A percentile compares a stretch with the other conserved stretches of the same genome.
Evolutionary conservation across 1,140 invertebrate species (phyloP).

Genomic region (Drosophila parvula): DNA sequence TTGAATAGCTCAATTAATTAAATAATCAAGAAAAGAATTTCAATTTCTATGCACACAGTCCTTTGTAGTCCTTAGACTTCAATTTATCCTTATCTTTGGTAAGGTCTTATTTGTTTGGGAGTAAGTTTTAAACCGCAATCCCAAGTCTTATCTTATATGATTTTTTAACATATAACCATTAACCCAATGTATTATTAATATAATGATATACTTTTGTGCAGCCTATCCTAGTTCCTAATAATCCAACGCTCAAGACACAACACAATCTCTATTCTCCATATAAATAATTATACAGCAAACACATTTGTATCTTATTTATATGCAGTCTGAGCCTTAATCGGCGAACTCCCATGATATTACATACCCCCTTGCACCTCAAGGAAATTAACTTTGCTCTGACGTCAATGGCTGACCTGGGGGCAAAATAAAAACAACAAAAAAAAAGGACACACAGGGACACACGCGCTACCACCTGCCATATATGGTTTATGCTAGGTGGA

Average conservation of each 20-base stretch:
- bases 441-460: background rate
- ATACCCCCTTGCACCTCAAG: background rate
- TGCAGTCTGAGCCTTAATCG: background rate
- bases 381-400: conserved; percentile 28
- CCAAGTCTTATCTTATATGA: no score
- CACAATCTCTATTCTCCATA: background rate
- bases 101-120: no score
- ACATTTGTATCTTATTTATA: background rate
- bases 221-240: no score
- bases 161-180: no score
- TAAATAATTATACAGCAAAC: background rate
- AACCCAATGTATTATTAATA: no score
- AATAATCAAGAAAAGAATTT: no score
- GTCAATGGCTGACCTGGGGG: conserved; percentile 29
- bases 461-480: conserved; percentile 45
- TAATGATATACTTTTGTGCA: no score
- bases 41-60: no score
- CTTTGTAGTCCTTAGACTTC: no score
- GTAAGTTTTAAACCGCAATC: no score
- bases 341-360: background rate
- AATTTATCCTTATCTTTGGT: no score
- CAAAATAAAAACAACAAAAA: conserved; percentile 1
- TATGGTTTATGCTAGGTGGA: conserved; percentile 60
- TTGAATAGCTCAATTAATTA: no score
- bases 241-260: background rate